Evolutionary conservation across 1,140 invertebrate species (phyloP).

Genomic region (Dinothrombium tinctorium): DNA sequence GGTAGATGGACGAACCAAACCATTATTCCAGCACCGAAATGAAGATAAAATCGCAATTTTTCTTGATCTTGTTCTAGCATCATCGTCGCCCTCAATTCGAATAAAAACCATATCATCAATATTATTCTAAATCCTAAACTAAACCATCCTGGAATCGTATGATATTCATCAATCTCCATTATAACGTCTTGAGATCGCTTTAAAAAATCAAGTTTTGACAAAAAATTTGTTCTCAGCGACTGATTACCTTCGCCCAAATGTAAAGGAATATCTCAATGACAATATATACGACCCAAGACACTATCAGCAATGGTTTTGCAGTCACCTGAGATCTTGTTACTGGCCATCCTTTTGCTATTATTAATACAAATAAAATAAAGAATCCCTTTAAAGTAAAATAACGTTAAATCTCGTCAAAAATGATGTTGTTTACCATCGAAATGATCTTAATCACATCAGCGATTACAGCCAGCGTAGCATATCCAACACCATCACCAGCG

Average conservation of each 20-base stretch:
- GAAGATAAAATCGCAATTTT: conserved; percentile 72
- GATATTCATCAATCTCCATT: conserved; percentile 85
- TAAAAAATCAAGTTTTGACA: too few relatives aligned
- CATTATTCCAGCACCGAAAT: conserved; percentile 84
- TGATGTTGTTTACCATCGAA: too few relatives aligned
- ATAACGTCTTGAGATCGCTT: conserved; percentile 85
- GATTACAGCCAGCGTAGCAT: too few relatives aligned
- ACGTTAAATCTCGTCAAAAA: too few relatives aligned
- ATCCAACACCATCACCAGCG: too few relatives aligned
- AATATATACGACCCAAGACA: conserved; percentile 73
- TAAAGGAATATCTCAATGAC: conserved; percentile 73
- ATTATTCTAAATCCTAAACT: conserved; percentile 58
- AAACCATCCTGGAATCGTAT: conserved; percentile 85
- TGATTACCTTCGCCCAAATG: conserved; percentile 76
- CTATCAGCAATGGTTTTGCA: conserved; percentile 59
- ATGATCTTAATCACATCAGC: too few relatives aligned
- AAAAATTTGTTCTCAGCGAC: background rate
- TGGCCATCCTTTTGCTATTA: conserved; percentile 89
- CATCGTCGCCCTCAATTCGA: conserved; percentile 75
- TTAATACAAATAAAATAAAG: conserved; percentile 75
- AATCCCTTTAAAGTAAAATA: conserved; percentile 48
- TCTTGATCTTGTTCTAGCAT: conserved; percentile 68
- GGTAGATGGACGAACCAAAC: conserved; percentile 97
- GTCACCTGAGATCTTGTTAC: conserved; percentile 66
- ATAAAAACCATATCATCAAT: conserved; percentile 85